A percentile compares a stretch with the other conserved stretches of the same genome.
phyloP scores from a whole-genome alignment of 1,140 invertebrate genomes.

The Ostrea denselamellosa region DNA sequence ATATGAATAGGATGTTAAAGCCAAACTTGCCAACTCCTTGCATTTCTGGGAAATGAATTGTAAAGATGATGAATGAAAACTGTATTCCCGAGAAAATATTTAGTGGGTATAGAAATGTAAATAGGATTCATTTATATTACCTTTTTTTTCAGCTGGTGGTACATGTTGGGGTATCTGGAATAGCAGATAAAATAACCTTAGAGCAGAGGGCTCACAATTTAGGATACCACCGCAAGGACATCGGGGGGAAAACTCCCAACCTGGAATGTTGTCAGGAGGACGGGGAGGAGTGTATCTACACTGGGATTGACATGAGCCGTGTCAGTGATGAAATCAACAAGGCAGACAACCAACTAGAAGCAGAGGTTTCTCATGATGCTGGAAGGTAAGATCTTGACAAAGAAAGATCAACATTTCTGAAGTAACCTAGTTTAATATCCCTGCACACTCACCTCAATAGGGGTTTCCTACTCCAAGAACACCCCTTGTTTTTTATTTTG shows the following conservation, averaged over 20 bases:
- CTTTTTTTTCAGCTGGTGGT: slow-evolving; percentile 77
- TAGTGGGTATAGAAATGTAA: too few relatives aligned
- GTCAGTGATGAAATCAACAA: slow-evolving; percentile 77
- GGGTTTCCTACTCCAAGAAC: too few relatives aligned
- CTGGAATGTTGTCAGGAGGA: slow-evolving; percentile 73
- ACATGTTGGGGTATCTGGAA: slow-evolving; percentile 81
- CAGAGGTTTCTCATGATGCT: slow-evolving; percentile 79
- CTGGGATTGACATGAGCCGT: slow-evolving; percentile 77
- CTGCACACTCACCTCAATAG: too few relatives aligned
- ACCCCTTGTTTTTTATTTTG: too few relatives aligned
- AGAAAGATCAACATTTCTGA: too few relatives aligned
- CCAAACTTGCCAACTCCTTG: too few relatives aligned
- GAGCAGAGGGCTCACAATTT: slow-evolving; percentile 80
- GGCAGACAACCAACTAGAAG: slow-evolving; percentile 68
- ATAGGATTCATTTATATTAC: neutral
- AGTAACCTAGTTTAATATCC: too few relatives aligned
- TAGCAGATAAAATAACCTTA: slow-evolving; percentile 78
- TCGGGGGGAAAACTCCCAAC: slow-evolving; percentile 68
- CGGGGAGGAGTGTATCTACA: slow-evolving; percentile 71
- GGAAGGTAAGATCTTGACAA: slow-evolving; percentile 70
- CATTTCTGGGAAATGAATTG: too few relatives aligned
- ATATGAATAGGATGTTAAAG: too few relatives aligned
- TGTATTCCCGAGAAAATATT: too few relatives aligned
- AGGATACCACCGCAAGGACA: slow-evolving; percentile 78
- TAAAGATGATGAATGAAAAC: too few relatives aligned